A percentile compares a stretch with the other conserved stretches of the same genome.
Evolutionary conservation across 2,888 invertebrate genomes (phyloP).

Genomic region (Apodemia duryi): DNA sequence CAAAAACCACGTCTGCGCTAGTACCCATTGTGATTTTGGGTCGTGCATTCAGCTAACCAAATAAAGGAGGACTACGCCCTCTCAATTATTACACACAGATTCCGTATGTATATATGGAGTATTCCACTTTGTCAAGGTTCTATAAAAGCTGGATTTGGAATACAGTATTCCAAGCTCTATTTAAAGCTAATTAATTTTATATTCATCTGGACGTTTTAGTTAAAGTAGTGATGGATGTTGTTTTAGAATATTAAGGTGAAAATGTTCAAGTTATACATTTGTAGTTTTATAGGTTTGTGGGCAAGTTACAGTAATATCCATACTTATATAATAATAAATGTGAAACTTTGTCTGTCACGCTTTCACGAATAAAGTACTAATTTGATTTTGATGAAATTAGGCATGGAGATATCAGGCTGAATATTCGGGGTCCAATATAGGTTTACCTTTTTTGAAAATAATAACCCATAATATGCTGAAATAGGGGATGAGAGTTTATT

Average conservation of each 20-base stretch:
- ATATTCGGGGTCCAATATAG: too few relatives aligned
- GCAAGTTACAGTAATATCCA: too few relatives aligned
- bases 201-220: conserved; percentile 15
- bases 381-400: too few relatives aligned
- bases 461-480: too few relatives aligned
- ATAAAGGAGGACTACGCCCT: conserved; percentile 4
- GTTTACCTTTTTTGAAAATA: too few relatives aligned
- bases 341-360: too few relatives aligned
- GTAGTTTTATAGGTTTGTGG: too few relatives aligned
- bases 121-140: conserved; percentile 15
- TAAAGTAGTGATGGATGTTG: not conserved
- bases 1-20: conserved; percentile 27
- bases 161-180: conserved; percentile 16
- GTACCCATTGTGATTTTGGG: conserved; percentile 30
- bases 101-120: not conserved
- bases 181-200: conserved; percentile 19
- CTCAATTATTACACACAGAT: conserved; percentile 15
- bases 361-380: too few relatives aligned
- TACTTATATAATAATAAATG: too few relatives aligned
- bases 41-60: conserved; percentile 17
- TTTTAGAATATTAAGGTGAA: not conserved
- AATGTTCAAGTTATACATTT: not conserved
- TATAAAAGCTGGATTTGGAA: conserved; percentile 9
- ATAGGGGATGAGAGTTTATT: too few relatives aligned
- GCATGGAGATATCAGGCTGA: too few relatives aligned